Conservation (phyloP, 2,888 invertebrate species). For the Eupithecia tripunctaria region DNA sequence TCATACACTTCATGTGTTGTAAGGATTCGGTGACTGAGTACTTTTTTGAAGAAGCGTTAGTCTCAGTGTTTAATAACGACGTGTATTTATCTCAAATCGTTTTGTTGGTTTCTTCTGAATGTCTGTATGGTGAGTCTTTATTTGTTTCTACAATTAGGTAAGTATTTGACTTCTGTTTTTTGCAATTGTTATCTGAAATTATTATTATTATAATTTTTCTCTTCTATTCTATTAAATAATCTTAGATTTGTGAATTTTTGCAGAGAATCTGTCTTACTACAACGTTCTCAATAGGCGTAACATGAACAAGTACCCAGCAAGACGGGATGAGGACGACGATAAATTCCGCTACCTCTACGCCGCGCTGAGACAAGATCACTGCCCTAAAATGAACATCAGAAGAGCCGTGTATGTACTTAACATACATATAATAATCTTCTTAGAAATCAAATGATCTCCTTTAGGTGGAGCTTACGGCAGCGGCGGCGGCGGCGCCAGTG, state of each 20-base stretch:
- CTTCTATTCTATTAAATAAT: too few relatives aligned
- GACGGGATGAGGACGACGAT: conserved; percentile 49
- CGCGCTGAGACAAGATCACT: conserved; percentile 65
- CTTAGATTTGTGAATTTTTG: conserved; percentile 20
- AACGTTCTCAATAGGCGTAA: conserved; percentile 57
- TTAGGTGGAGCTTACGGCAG: too few relatives aligned
- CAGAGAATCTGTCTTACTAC: conserved; percentile 56
- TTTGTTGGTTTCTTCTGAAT: conserved; percentile 76
- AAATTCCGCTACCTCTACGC: conserved; percentile 54
- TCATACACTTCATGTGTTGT: conserved; percentile 85
- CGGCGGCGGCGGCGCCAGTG: too few relatives aligned
- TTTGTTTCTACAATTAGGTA: neutral
- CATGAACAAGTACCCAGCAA: conserved; percentile 54
- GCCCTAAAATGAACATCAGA: conserved; percentile 78
- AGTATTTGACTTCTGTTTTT: neutral
- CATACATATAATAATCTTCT: too few relatives aligned
- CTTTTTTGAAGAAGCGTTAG: conserved; percentile 69
- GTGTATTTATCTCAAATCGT: conserved; percentile 76
- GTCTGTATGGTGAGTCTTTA: conserved; percentile 61
- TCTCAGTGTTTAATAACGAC: conserved; percentile 77
- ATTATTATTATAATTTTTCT: too few relatives aligned
- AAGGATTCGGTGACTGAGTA: conserved; percentile 63
- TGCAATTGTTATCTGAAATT: neutral
- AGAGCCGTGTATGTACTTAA: conserved; percentile 81
- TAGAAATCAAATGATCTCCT: too few relatives aligned